Base-by-base conservation (phyloP, 2,888 invertebrate genomes). In the Colostygia pectinataria region DNA sequence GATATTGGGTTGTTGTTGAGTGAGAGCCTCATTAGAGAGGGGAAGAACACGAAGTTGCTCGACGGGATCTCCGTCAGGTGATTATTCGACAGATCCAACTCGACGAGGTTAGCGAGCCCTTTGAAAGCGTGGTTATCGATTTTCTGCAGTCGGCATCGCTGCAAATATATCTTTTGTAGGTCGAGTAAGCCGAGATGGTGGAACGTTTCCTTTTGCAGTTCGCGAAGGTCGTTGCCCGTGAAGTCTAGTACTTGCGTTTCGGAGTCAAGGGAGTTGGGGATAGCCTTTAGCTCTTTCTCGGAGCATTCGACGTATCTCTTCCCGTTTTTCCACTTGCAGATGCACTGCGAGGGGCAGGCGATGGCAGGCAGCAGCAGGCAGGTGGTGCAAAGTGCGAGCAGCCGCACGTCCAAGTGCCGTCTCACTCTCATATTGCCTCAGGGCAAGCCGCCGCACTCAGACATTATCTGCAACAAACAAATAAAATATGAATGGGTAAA, bases 301-400 rank as follows among this genome's bases (percentile, higher is more conserved):
- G 94, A 92, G 83, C 98, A 98, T 80, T 97, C 97, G 38, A 96
- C 97, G 61, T 96, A 95, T 75, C 97, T 95, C 74, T 98, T 98
- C 36, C 97, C 97, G 73, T 95, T 95, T 81, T 97, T 97, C 97
- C 97, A 97, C 79, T 96, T 97, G 91, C 98, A 98, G 47, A 93
- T 91, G 81, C 97, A 98, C 59, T 93, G 92, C 24, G 92, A 87
- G 15, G 97, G 97, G 76, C 97, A 97, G 39, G 92, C 91, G 57
- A 85, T 75, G 28, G 82, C 85, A 1, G 85, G 86, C 14, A 89
- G 78, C 24, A 89, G 74, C 42, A 89, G 65, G 63, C 83, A 89
- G 49, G 87, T 87, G 41, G 86, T 88, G 76, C 83, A 89, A 55
- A 90, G 73, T 71, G 84, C 89, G 45, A 90, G 67, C 45, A 89